Evolutionary conservation across 2,113 vertebrate species (phyloP).

Genomic region (Boulengeromyrus knoepffleri): DNA sequence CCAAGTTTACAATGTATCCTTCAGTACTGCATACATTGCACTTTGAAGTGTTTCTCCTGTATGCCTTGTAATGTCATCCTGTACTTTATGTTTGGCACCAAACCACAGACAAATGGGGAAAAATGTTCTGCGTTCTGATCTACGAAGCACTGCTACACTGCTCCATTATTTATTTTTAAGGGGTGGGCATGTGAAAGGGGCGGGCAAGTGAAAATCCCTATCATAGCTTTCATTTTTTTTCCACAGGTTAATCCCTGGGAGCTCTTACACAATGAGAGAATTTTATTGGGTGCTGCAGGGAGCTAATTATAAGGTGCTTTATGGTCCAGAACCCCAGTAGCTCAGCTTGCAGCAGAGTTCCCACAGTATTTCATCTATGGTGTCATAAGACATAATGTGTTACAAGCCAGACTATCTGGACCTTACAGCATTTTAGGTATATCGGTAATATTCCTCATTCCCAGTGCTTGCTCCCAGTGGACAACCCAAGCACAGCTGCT

Average conservation of each 20-base stretch:
- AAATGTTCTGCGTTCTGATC: neutral
- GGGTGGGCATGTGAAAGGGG: neutral
- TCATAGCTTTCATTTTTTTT: neutral
- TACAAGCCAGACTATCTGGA: neutral
- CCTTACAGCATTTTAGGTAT: neutral
- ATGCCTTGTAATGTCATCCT: neutral
- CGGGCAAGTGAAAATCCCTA: neutral
- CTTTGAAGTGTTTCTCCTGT: neutral
- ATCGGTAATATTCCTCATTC: neutral
- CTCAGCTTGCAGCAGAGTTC: neutral
- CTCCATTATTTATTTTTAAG: neutral
- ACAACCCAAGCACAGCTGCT: neutral
- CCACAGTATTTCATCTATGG: neutral
- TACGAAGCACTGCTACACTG: neutral
- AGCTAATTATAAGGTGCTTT: neutral
- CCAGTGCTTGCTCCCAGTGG: neutral
- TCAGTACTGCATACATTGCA: neutral
- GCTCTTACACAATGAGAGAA: neutral
- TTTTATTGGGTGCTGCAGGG: neutral
- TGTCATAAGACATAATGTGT: neutral
- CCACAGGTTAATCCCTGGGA: neutral
- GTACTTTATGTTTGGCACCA: neutral
- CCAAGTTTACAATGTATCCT: neutral
- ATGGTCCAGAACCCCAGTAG: neutral
- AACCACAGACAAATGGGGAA: neutral